phyloP scores from a whole-genome alignment of 2,113 vertebrate species.

The Atractosteus spatula region DNA sequence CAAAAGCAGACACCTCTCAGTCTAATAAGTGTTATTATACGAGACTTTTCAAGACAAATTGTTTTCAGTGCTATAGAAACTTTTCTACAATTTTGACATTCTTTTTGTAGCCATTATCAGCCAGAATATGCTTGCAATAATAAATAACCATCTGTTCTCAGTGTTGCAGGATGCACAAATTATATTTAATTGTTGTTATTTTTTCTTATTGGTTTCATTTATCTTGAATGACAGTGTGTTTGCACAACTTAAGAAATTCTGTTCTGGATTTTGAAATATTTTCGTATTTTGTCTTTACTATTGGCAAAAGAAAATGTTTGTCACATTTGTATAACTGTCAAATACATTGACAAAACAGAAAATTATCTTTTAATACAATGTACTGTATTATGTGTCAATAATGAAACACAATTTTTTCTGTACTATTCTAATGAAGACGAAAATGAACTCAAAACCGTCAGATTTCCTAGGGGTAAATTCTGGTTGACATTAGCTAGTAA shows the following conservation, averaged over 20 bases:
- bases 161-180: constrained; percentile 65
- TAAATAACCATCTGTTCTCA: constrained; percentile 63
- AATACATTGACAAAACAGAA: constrained; percentile 29
- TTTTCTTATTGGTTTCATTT: constrained; percentile 51
- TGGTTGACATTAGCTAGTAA: constrained; percentile 41
- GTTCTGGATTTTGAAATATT: constrained; percentile 46
- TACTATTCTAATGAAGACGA: constrained; percentile 8
- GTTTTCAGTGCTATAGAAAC: constrained; percentile 46
- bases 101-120: constrained; percentile 71
- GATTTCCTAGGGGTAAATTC: constrained; percentile 19
- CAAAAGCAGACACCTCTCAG: constrained; percentile 33
- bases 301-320: constrained; percentile 45
- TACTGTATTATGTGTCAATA: constrained; percentile 41
- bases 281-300: constrained; percentile 39
- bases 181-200: constrained; percentile 55
- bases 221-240: constrained; percentile 65
- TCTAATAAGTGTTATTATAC: constrained; percentile 45
- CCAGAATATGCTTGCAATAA: constrained; percentile 71
- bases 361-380: constrained; percentile 32
- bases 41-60: constrained; percentile 52
- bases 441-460: background rate
- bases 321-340: constrained; percentile 40
- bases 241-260: constrained; percentile 60
- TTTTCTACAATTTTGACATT: constrained; percentile 46
- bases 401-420: background rate